Base-by-base conservation (phyloP, 2,113 vertebrate species). In the Theropithecus gelada region DNA sequence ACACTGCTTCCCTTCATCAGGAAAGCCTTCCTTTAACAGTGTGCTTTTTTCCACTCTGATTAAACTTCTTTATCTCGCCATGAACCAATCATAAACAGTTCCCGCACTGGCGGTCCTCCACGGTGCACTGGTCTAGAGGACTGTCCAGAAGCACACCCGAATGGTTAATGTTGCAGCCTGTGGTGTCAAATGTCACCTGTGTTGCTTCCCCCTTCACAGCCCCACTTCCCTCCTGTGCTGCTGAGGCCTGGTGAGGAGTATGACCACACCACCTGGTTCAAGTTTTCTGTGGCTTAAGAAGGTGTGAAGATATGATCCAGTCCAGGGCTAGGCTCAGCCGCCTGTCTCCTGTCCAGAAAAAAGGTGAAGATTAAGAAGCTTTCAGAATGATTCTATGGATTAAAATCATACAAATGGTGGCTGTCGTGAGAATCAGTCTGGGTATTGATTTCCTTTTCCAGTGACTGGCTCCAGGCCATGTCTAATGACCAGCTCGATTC, bases 241-340 rank as follows among this genome's bases (percentile, higher is more conserved):
- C 99, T 99, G 79, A 98, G 30, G 64, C 99, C 99, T 0, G 99
- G 98, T 1, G 99, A 99, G 70, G 98, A 99, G 16, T 99, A 99
- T 88, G 96, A 97, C 48, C 99, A 99, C 35, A 99, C 99, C 84
- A 99, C 99, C 0, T 98, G 98, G 97, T 99, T 99, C 43, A 98
- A 97, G 66, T 99, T 99, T 97, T 98, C 45, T 40, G 92, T 98
- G 0, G 73, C 98, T 20, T 99, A 94, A 99, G 64, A 81, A 90
- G 61, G 87, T 25, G 5, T 35, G 35, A 84, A 88, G 90, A 68
- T 0, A 35, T 8, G 12, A 66, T 25, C 50, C 35, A 1, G 64
- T 14, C 16, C 57, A 11, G 27, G 43, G 55, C 64, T 57, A 73
- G 88, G 43, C 70, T 35, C n/a, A 7, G 32, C 17, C 52, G 59